Conservation (phyloP, 2,113 vertebrate genomes). For the Phoenicopterus ruber region DNA sequence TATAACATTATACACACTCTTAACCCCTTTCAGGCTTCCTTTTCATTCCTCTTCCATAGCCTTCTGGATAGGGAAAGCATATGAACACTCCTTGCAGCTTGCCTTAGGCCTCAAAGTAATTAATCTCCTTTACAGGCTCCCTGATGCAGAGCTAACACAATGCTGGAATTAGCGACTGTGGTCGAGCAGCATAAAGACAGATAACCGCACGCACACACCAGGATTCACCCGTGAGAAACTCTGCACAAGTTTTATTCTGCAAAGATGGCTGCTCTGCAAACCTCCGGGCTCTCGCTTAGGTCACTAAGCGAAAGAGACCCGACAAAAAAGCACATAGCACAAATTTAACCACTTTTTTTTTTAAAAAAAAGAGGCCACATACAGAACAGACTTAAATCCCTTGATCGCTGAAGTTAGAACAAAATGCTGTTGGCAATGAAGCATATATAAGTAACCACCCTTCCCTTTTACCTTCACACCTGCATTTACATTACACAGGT, state of each 20-base stretch:
- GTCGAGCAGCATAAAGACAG: neutral
- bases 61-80: neutral
- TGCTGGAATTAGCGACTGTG: neutral
- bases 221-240: neutral
- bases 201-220: neutral
- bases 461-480: neutral
- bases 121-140: neutral
- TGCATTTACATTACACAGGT: neutral
- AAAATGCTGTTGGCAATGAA: neutral
- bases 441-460: neutral
- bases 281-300: accelerated
- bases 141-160: neutral
- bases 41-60: neutral
- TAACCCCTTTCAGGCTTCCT: neutral
- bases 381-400: neutral
- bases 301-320: neutral
- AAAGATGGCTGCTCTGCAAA: neutral
- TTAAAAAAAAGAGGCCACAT: neutral
- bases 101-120: neutral
- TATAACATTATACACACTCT: neutral
- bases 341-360: neutral
- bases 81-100: neutral
- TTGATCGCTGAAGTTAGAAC: neutral
- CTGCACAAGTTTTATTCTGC: neutral
- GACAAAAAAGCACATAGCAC: neutral